Conservation (phyloP, 2,113 vertebrate genomes). For the Gulo gulo region DNA sequence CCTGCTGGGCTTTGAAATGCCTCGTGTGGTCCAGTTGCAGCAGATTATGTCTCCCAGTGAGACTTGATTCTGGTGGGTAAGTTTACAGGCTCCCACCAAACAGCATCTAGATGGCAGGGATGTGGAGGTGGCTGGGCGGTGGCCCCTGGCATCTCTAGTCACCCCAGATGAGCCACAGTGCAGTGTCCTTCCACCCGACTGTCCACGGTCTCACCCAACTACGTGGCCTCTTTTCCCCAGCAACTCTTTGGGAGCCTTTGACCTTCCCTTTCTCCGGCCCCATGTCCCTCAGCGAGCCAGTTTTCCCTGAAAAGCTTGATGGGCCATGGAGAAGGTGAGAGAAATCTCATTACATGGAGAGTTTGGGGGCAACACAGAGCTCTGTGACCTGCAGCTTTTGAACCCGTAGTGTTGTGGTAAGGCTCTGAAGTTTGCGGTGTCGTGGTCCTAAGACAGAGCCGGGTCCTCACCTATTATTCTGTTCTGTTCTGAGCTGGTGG, state of each 20-base stretch:
- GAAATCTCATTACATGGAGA: background rate
- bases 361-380: background rate
- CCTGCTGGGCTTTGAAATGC: background rate
- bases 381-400: background rate
- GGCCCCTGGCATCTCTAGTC: background rate
- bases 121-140: background rate
- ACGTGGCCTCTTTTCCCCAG: background rate
- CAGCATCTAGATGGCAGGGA: background rate
- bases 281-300: background rate
- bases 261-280: background rate
- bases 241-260: background rate
- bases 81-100: background rate
- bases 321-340: background rate
- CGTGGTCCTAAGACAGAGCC: background rate
- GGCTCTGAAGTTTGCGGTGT: background rate
- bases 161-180: background rate
- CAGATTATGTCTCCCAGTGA: conserved; percentile 31
- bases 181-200: background rate
- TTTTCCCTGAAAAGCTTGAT: conserved; percentile 7
- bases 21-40: background rate
- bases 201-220: background rate
- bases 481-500: background rate
- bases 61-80: background rate
- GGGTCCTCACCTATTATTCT: too few relatives aligned
- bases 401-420: background rate